Evolutionary conservation across 2,888 invertebrate genomes (phyloP).

Genomic region (Melitaea athalia): DNA sequence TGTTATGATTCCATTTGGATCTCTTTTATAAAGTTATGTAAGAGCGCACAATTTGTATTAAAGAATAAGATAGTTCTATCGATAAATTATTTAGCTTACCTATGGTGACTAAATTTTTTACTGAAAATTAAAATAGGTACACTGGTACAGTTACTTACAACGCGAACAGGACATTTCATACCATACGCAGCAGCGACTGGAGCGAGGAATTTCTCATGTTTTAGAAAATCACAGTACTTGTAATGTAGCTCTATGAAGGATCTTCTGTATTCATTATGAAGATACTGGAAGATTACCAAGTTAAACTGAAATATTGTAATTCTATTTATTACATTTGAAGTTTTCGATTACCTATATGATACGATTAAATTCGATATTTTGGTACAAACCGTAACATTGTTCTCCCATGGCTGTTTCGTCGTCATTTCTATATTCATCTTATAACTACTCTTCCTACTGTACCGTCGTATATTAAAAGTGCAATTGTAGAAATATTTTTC

Average conservation of each 20-base stretch:
- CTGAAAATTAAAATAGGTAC: too few species aligned
- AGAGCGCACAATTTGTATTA: too few species aligned
- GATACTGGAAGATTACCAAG: constrained; percentile 37
- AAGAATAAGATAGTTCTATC: too few species aligned
- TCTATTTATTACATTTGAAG: background rate
- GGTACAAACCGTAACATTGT: constrained; percentile 51
- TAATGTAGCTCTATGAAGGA: constrained; percentile 34
- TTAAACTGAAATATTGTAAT: constrained; percentile 40
- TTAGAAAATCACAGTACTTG: constrained; percentile 49
- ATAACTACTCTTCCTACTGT: constrained; percentile 46
- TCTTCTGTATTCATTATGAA: constrained; percentile 37
- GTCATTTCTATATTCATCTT: constrained; percentile 42
- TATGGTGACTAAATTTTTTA: too few species aligned
- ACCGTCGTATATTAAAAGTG: constrained; percentile 37
- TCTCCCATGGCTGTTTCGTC: constrained; percentile 37
- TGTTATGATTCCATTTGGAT: too few species aligned
- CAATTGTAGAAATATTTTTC: constrained; percentile 40
- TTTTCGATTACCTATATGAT: background rate
- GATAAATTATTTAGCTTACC: too few species aligned
- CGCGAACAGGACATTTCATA: constrained; percentile 44
- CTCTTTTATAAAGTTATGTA: too few species aligned
- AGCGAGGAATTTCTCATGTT: constrained; percentile 24
- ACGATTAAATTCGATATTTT: too few species aligned
- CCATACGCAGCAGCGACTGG: constrained; percentile 28
- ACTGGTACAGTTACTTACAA: too few species aligned